phyloP scores from a whole-genome alignment of 1,140 invertebrate species.

The Cydia splendana region DNA sequence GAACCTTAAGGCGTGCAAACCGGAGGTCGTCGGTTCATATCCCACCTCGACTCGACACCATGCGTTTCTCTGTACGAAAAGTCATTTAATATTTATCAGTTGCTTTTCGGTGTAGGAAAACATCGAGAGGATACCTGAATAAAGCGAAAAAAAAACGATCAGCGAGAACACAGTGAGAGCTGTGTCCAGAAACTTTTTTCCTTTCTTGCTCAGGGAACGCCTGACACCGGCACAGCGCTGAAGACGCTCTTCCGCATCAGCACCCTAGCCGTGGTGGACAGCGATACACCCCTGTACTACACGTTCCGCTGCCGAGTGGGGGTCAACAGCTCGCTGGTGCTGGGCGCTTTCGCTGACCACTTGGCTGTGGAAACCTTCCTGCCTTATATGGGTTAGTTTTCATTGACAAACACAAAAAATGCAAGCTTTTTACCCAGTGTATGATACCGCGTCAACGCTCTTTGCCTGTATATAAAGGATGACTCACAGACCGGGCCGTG shows the following conservation, averaged over 20 bases:
- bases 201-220: slow-evolving; percentile 43
- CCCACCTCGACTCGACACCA: no score
- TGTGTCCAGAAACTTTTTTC: not conserved
- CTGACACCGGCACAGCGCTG: slow-evolving; percentile 45
- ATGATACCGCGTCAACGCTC: no score
- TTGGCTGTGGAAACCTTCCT: slow-evolving; percentile 45
- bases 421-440: not conserved
- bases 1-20: no score
- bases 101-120: no score
- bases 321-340: slow-evolving; percentile 36
- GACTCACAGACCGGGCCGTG: no score
- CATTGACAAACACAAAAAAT: not conserved
- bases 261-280: slow-evolving; percentile 39
- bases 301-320: slow-evolving; percentile 44
- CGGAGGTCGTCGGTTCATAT: no score
- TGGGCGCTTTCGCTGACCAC: slow-evolving; percentile 41
- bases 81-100: no score
- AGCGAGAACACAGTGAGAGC: no score
- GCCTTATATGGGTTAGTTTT: slow-evolving; percentile 46
- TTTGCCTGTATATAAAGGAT: no score
- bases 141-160: no score
- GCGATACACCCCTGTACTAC: slow-evolving; percentile 43
- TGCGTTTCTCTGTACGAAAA: no score
- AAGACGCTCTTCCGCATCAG: slow-evolving; percentile 53
- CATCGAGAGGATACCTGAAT: no score